Conservation (phyloP, 64 coral and sea anemone species). For the Platygyra sinensis region DNA sequence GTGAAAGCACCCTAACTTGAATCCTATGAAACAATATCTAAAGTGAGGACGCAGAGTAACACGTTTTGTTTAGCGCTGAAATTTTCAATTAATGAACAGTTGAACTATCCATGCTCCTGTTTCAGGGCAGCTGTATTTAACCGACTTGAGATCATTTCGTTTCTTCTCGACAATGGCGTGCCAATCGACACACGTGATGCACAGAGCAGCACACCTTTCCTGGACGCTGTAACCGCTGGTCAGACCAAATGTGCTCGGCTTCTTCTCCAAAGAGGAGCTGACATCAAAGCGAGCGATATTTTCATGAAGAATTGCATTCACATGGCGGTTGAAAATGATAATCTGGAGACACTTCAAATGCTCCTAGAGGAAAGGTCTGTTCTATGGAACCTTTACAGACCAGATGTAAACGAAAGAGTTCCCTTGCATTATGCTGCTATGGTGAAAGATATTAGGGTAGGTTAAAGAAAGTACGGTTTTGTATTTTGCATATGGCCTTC, state of each 20-base stretch:
- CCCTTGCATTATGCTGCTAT: slow-evolving; percentile 85
- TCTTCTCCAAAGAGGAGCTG: slow-evolving; percentile 62
- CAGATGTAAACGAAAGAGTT: slow-evolving; percentile 54
- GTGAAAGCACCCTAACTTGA: no score
- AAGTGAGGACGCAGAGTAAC: no score
- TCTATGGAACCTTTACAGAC: slow-evolving; percentile 12
- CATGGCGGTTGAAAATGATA: slow-evolving; percentile 73
- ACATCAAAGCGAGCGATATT: slow-evolving; percentile 52
- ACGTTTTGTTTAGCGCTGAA: no score
- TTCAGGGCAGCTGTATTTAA: slow-evolving; percentile 69
- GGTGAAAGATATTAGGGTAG: slow-evolving; percentile 52
- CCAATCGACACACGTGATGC: slow-evolving; percentile 50
- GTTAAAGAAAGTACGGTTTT: not conserved
- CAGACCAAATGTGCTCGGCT: slow-evolving; percentile 31
- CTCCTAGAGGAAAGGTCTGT: slow-evolving; percentile 30
- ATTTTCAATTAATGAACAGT: no score
- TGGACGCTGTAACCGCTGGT: slow-evolving; percentile 66
- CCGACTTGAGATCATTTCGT: slow-evolving; percentile 35
- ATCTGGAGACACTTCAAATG: slow-evolving; percentile 50
- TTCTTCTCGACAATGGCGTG: slow-evolving; percentile 46
- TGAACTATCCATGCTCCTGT: no score
- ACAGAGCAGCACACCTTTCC: slow-evolving; percentile 55
- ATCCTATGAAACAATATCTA: no score
- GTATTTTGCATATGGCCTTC: no score
- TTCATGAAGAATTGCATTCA: slow-evolving; percentile 69